Evolutionary conservation across 2,888 invertebrate genomes (phyloP), one percentile per base, ranked within the genome.

Genomic region (Timema cristinae): DNA sequence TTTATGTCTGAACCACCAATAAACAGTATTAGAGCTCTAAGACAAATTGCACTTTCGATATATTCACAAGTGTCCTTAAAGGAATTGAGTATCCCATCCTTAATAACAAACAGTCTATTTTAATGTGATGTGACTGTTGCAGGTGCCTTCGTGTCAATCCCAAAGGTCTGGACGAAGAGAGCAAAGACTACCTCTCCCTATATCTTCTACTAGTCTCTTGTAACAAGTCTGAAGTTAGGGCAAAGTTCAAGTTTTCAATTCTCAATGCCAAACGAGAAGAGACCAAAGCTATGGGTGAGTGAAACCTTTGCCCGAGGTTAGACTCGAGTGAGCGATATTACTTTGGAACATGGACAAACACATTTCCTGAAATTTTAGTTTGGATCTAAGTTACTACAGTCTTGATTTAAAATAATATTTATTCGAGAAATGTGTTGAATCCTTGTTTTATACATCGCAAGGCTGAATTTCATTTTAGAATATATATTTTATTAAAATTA

Each of bases 191-290:
- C 86, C 89, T 99, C 83, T 98, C 98, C 76, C 89, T 99, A 81
- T 99, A 99, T 87, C 90, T 99, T 83, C 90, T 99, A 83, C 91
- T 99, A 86, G 98, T 99, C 81, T 97, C 97, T 81, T 98, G 98
- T 90, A 98, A 98, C 88, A 99, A 99, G 90, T 95, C 95, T 81
- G 99, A 99, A 91, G 98, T 99, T 81, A 90, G 99, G 83, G 99
- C 99, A 81, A 99, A 99, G 89, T 99, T 99, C 88, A 99, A 99
- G 89, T 99, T 99, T 88, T 98, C 98, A 84, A 99, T 99, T 88
- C 89, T 99, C 85, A 99, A 99, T 87, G 98, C 98, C 82, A 99
- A 99, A 88, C 89, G 98, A 80, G 99, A 99, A 88, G 99, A 99
- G 87, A 99, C 98, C 81, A 99, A 99, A 88, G 98, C 98, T 79